Evolutionary conservation across 2,113 vertebrate species (phyloP).

Genomic region (Cathartes aura): DNA sequence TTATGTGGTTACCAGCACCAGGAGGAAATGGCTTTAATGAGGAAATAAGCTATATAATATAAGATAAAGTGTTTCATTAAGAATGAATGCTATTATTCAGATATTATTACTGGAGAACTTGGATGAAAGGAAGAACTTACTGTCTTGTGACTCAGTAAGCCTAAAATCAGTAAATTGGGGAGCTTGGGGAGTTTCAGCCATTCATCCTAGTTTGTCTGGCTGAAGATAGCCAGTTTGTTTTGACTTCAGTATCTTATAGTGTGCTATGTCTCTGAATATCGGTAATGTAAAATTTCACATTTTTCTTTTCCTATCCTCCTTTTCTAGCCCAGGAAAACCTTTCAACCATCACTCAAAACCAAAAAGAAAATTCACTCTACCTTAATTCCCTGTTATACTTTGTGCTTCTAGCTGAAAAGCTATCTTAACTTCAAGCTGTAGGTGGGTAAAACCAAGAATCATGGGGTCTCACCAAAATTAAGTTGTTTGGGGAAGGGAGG

Average conservation of each 20-base stretch:
- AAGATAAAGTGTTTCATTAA: background rate
- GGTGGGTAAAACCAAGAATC: background rate
- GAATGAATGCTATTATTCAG: background rate
- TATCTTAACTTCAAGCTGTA: background rate
- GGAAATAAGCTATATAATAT: background rate
- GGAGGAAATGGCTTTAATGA: slow-evolving; percentile 34
- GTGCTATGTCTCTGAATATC: background rate
- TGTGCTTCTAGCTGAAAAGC: background rate
- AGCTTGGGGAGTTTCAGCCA: background rate
- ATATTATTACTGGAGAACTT: background rate
- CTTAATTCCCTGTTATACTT: background rate
- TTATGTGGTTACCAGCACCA: slow-evolving; percentile 47
- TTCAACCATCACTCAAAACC: background rate
- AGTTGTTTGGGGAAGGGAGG: background rate
- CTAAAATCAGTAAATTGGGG: background rate
- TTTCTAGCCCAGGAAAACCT: background rate
- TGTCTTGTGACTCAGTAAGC: background rate
- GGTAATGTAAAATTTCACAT: background rate
- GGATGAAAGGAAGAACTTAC: background rate
- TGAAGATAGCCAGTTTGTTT: background rate
- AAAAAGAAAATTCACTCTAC: background rate
- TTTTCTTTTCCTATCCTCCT: background rate
- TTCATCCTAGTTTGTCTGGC: background rate
- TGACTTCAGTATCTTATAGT: background rate
- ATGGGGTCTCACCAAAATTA: background rate